Evolutionary conservation across 2,888 invertebrate genomes (phyloP).

Genomic region (Hydrotaea cyrtoneurina): DNA sequence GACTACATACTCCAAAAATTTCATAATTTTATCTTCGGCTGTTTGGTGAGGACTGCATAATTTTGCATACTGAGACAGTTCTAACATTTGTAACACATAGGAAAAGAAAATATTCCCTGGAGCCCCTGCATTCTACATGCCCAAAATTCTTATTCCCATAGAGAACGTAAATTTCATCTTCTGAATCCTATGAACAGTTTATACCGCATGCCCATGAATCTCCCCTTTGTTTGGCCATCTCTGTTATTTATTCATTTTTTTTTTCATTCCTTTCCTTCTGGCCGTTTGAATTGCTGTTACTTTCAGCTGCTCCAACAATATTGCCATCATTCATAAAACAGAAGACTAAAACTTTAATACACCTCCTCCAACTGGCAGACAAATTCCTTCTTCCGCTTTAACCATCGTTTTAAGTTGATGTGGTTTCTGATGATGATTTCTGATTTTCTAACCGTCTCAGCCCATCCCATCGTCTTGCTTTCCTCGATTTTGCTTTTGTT

Average conservation of each 20-base stretch:
- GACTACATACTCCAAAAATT: no score
- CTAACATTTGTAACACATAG: no score
- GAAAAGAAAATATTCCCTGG: no score
- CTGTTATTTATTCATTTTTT: constrained; percentile 18
- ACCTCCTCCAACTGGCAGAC: not conserved
- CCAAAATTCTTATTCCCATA: no score
- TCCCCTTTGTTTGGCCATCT: not conserved
- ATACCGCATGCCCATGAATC: no score
- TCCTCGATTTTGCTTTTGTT: not conserved
- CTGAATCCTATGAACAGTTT: no score
- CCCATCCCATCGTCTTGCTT: constrained; percentile 1
- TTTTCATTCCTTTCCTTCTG: constrained; percentile 5
- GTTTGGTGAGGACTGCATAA: no score
- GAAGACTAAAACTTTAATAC: constrained; percentile 20
- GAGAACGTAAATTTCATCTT: no score
- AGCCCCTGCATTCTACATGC: no score
- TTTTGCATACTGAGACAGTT: no score
- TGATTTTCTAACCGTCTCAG: constrained; percentile 4
- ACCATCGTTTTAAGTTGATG: constrained; percentile 24
- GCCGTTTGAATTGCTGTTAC: constrained; percentile 40
- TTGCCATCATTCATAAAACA: constrained; percentile 29
- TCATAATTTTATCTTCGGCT: no score
- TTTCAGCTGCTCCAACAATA: constrained; percentile 43
- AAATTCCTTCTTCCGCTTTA: not conserved
- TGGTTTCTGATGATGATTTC: constrained; percentile 20